Percentiles rank a stretch among this genome's conserved stretches.
Evolutionary conservation across 2,113 vertebrate species (phyloP).

Genomic region (Lepisosteus oculatus): DNA sequence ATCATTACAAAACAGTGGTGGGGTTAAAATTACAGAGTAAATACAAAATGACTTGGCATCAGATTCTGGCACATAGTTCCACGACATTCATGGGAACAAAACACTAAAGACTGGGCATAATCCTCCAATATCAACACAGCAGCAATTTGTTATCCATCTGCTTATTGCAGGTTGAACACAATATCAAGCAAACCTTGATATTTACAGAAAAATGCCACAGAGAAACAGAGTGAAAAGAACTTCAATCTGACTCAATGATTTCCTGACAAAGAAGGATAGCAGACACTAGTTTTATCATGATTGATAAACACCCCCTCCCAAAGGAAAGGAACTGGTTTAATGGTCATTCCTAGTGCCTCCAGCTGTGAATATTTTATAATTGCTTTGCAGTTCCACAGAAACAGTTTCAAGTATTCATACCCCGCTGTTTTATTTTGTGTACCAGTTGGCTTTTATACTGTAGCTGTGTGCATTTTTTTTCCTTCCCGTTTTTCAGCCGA

Average conservation of each 20-base stretch:
- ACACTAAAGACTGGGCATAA: background rate
- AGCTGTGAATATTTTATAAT: background rate
- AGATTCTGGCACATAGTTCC: too few relatives aligned
- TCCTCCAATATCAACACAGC: background rate
- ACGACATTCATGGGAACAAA: too few relatives aligned
- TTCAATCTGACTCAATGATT: too few relatives aligned
- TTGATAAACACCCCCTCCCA: background rate
- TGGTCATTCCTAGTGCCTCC: background rate
- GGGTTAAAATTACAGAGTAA: too few relatives aligned
- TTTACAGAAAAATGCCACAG: too few relatives aligned
- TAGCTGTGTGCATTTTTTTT: background rate
- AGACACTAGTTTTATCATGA: background rate
- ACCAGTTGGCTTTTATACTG: background rate
- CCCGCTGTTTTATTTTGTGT: background rate
- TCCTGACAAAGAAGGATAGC: too few relatives aligned
- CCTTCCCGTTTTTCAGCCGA: background rate
- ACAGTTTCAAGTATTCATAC: background rate
- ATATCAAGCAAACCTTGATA: too few relatives aligned
- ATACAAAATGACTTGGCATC: too few relatives aligned
- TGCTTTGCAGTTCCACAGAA: background rate
- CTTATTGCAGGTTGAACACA: too few relatives aligned
- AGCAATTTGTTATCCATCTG: too few relatives aligned
- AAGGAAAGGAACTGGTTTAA: background rate
- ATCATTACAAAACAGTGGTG: too few relatives aligned
- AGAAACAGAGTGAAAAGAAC: too few relatives aligned